Base-by-base conservation (phyloP, 2,888 invertebrate species). In the Xylophagus ater region DNA sequence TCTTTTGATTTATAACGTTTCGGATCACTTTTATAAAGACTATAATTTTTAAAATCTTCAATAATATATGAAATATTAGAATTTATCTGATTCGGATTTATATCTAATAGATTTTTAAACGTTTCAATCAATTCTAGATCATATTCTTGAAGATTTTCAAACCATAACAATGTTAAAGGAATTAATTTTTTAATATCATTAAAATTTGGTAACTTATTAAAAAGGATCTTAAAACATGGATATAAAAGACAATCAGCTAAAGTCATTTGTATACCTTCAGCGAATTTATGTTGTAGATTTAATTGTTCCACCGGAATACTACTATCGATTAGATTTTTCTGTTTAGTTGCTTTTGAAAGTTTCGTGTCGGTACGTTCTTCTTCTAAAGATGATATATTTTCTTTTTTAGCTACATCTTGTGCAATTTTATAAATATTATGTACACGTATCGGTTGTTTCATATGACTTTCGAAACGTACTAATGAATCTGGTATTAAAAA, bases 381-480 rank as follows among this genome's bases (percentile, higher is more conserved):
- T 49, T 26, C 50, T 50, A 4, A 31, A 39, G 30, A 30, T 19
- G n/a, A 35, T 46, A 38, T 49, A 47, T 34, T 42, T 43, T 48
- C 19, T n/a, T 50, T 51, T 51, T 70, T 73, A 15, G 69, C 71
- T 21, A 68, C 45, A 45, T 76, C 69, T 46, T 79, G 68, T 2
- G 78, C 78, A 41, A 76, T 59, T 66, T 87, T 87, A 48, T 81
- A 80, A 20, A 87, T 73, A 65, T 93, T 93, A 55, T 92, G 90
- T 46, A 89, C 72, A 54, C 78, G 73, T 0, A 88, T 78, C 1
- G 92, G 90, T 53, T 85, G 81, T 12, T 71, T 72, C 62, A 94
- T 72, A 57, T 93, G 92, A 47, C 74, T 72, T 62, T 94, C 93
- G 55, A 90, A 85, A 46, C 82, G 70, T 1, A 78, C 69, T 34